A percentile compares a stretch with the other conserved stretches of the same genome.
Conservation (phyloP, 1,140 invertebrate genomes). For the Portunus trituberculatus region DNA sequence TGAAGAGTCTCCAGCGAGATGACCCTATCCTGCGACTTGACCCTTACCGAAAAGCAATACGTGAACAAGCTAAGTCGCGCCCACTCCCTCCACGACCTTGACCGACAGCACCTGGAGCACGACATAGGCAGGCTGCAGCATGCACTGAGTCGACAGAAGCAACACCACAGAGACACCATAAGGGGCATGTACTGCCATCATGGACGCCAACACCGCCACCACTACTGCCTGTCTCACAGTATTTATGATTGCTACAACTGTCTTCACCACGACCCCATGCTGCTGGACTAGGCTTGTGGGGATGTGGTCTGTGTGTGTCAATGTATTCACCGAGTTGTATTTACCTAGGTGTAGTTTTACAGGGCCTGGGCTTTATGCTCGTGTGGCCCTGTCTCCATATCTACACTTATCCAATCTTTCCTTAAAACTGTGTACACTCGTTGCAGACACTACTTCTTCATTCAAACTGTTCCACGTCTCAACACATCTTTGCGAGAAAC, state of each 20-base stretch:
- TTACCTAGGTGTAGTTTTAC: too few relatives aligned
- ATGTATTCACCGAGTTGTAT: too few relatives aligned
- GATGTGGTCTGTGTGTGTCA: too few relatives aligned
- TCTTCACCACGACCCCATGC: conserved; percentile 57
- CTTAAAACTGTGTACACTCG: too few relatives aligned
- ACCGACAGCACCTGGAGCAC: conserved; percentile 66
- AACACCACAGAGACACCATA: conserved; percentile 51
- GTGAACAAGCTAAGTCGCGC: conserved; percentile 54
- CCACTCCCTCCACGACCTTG: conserved; percentile 68
- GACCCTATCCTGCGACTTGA: conserved; percentile 57
- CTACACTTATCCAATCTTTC: too few relatives aligned
- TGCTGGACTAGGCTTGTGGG: conserved; percentile 39
- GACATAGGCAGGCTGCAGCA: conserved; percentile 61
- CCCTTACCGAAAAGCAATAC: conserved; percentile 41
- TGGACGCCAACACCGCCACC: conserved; percentile 50
- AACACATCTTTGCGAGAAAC: too few relatives aligned
- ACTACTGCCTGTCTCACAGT: conserved; percentile 49
- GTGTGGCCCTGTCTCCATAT: too few relatives aligned
- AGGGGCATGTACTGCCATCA: conserved; percentile 45
- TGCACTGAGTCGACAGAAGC: conserved; percentile 66
- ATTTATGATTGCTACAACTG: conserved; percentile 60
- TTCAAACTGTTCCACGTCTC: too few relatives aligned
- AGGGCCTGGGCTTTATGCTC: too few relatives aligned
- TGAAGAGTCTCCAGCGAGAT: conserved; percentile 61
- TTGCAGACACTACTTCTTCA: too few relatives aligned